phyloP scores from a whole-genome alignment of 2,797 vertebrate genomes.

The Pseudochirops cupreus region DNA sequence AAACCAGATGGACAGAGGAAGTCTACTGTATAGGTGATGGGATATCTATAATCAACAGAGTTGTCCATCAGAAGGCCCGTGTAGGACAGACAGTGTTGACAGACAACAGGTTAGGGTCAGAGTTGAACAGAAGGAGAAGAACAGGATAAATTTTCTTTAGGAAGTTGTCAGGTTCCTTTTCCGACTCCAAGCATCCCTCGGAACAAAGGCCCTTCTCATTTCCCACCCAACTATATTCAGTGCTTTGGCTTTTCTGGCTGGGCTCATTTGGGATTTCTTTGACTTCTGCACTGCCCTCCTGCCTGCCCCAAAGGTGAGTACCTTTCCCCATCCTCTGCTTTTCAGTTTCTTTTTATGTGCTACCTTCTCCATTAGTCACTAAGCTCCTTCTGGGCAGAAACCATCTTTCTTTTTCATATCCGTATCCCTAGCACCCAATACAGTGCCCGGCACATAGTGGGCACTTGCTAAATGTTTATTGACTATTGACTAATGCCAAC shows the following conservation, averaged over 20 bases:
- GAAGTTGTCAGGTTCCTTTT: not conserved
- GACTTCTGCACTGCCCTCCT: not conserved
- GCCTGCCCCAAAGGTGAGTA: not conserved
- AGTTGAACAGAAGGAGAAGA: not conserved
- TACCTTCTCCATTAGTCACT: not conserved
- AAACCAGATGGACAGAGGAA: not conserved
- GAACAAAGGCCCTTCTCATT: not conserved
- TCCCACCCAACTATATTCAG: not conserved
- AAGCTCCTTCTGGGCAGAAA: not conserved
- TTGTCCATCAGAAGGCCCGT: not conserved
- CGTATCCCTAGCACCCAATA: not conserved
- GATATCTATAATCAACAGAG: not conserved
- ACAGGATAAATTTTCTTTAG: not conserved
- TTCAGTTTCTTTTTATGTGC: not conserved
- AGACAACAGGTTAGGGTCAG: not conserved
- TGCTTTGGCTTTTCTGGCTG: not conserved
- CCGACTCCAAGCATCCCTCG: not conserved
- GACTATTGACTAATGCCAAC: not conserved
- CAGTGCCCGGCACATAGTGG: not conserved
- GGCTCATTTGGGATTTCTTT: not conserved
- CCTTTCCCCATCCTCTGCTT: not conserved
- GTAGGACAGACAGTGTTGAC: not conserved
- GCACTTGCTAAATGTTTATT: not conserved
- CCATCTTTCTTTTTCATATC: not conserved
- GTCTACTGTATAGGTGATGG: not conserved